phyloP scores from a whole-genome alignment of 2,797 vertebrate genomes.

The Gambusia yucatana region DNA sequence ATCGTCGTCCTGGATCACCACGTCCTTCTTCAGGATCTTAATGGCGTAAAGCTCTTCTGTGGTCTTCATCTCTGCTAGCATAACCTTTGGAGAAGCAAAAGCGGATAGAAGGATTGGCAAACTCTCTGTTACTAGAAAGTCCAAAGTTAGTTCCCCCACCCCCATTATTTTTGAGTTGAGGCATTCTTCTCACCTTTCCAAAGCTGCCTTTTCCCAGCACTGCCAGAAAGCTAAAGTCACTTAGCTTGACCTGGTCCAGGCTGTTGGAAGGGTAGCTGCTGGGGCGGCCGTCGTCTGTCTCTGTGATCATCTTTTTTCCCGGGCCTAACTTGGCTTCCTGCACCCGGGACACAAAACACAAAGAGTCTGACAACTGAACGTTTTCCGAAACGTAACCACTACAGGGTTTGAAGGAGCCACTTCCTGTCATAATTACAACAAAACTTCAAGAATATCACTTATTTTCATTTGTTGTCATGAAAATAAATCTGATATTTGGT shows the following conservation, averaged over 20 bases:
- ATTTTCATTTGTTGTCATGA: background rate
- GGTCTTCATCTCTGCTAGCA: slow-evolving; percentile 91
- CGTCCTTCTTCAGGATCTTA: slow-evolving; percentile 97
- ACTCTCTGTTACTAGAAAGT: background rate
- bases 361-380: slow-evolving; percentile 21
- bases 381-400: slow-evolving; percentile 7
- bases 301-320: slow-evolving; percentile 88
- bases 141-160: background rate
- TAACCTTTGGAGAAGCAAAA: slow-evolving; percentile 82
- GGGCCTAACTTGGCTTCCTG: slow-evolving; percentile 98
- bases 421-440: slow-evolving; percentile 4
- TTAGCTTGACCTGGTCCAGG: slow-evolving; percentile 90
- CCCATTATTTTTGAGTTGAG: background rate
- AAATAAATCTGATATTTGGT: background rate
- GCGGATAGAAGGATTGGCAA: background rate
- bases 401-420: background rate
- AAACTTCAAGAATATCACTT: background rate
- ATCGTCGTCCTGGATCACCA: slow-evolving; percentile 97
- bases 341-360: slow-evolving; percentile 59
- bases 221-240: slow-evolving; percentile 93
- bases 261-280: slow-evolving; percentile 83
- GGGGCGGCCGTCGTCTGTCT: slow-evolving; percentile 82
- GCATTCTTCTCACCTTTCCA: slow-evolving; percentile 84
- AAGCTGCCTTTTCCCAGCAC: slow-evolving; percentile 98
- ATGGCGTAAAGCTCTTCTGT: slow-evolving; percentile 91